Evolutionary conservation across 2,797 vertebrate genomes (phyloP).

Genomic region (Gymnoscopelus braueri): DNA sequence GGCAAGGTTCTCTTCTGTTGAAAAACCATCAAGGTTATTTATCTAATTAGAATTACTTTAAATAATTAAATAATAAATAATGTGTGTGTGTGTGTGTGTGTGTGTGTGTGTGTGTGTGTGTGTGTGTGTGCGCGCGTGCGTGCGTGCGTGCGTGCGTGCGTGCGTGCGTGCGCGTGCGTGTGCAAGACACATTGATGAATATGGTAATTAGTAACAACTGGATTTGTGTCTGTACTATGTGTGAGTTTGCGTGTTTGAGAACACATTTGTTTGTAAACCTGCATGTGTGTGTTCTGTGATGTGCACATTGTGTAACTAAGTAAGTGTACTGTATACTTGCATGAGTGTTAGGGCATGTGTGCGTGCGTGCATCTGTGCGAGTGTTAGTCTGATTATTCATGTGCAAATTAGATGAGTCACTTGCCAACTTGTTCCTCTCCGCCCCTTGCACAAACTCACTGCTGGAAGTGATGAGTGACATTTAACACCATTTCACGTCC

Average conservation of each 20-base stretch:
- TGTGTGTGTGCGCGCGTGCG: slow-evolving; percentile 26
- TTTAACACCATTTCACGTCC: slow-evolving; percentile 66
- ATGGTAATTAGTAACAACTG: slow-evolving; percentile 5
- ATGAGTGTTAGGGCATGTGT: background rate
- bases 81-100: background rate
- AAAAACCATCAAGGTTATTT: too few relatives aligned
- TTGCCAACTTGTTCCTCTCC: slow-evolving; percentile 60
- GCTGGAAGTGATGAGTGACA: slow-evolving; percentile 57
- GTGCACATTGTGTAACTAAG: too few relatives aligned
- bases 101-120: slow-evolving; percentile 17
- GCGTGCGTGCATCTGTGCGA: background rate
- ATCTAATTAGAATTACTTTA: too few relatives aligned
- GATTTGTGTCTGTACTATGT: slow-evolving; percentile 5
- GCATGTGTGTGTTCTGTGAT: slow-evolving; percentile 25
- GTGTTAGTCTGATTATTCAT: slow-evolving; percentile 14
- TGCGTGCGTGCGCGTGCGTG: slow-evolving; percentile 8
- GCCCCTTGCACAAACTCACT: slow-evolving; percentile 45
- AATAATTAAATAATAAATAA: background rate
- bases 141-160: slow-evolving; percentile 21
- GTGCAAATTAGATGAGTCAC: slow-evolving; percentile 67
- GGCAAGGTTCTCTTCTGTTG: slow-evolving; percentile 25
- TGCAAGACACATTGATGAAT: background rate
- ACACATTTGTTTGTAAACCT: slow-evolving; percentile 20
- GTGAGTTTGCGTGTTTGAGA: slow-evolving; percentile 5
- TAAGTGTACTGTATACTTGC: background rate